A percentile compares a stretch with the other conserved stretches of the same genome.
These are phyloP conservation scores for Hormaphis cornu DNA, from an alignment of 1,140 invertebrate species.

Conservation along the genomic window DNA sequence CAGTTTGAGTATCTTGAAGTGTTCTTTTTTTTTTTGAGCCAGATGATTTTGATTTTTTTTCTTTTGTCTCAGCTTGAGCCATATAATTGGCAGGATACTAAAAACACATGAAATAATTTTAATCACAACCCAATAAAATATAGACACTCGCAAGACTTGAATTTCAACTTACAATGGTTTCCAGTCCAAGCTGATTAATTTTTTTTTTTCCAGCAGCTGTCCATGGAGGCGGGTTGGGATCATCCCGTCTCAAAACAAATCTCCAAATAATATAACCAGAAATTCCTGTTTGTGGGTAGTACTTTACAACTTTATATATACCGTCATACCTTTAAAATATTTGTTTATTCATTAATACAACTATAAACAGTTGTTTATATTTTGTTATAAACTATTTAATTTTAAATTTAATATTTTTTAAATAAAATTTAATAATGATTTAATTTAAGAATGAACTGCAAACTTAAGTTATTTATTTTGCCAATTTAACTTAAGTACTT, in stretches of 20 bases:
- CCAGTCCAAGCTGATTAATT: constrained; percentile 42
- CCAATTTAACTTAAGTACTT: too few species aligned
- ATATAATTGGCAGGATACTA: constrained; percentile 65
- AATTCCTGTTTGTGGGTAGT: constrained; percentile 69
- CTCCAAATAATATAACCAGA: constrained; percentile 75
- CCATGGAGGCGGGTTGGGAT: constrained; percentile 72
- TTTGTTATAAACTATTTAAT: not conserved
- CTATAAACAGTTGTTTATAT: not conserved
- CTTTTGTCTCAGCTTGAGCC: constrained; percentile 45
- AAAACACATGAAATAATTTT: not conserved
- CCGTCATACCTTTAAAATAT: constrained; percentile 55
- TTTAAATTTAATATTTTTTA: not conserved
- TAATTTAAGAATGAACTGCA: too few species aligned
- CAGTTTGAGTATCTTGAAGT: not conserved
- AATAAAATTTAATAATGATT: not conserved
- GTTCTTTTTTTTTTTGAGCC: constrained; percentile 3
- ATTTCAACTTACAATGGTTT: constrained; percentile 40
- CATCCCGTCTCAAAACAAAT: constrained; percentile 68
- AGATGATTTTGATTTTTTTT: constrained; percentile 9
- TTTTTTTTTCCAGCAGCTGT: constrained; percentile 58
- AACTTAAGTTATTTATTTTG: too few species aligned
- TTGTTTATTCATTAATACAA: too few species aligned
- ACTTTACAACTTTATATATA: constrained; percentile 73
- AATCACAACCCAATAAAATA: not conserved
- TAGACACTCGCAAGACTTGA: not conserved